A percentile compares a stretch with the other conserved stretches of the same genome.
Conservation (phyloP, 2,797 vertebrate genomes). For the Ambastaia sidthimunki region DNA sequence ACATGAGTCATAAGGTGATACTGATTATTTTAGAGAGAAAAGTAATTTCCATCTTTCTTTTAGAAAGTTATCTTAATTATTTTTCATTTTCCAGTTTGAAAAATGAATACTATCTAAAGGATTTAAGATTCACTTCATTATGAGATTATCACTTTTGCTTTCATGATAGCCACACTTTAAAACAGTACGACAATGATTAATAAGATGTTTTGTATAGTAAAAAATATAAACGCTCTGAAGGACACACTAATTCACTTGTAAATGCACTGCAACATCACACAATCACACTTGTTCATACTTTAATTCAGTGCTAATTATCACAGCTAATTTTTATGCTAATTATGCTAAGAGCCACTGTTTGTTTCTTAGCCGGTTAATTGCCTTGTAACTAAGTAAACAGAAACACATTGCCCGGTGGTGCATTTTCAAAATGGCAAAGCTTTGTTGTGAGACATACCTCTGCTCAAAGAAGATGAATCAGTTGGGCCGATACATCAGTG, state of each 20-base stretch:
- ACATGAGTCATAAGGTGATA: neutral
- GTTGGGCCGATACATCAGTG: neutral
- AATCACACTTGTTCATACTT: conserved; percentile 4
- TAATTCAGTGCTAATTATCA: conserved; percentile 12
- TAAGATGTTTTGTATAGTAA: neutral
- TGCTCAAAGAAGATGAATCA: neutral
- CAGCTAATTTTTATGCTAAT: conserved; percentile 35
- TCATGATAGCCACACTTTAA: neutral
- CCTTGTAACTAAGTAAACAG: conserved; percentile 23
- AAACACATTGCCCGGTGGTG: neutral
- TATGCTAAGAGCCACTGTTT: conserved; percentile 1
- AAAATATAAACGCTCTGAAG: neutral
- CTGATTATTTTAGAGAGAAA: neutral
- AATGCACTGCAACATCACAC: conserved; percentile 7
- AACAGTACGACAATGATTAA: neutral
- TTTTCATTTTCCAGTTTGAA: neutral
- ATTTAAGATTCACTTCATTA: neutral
- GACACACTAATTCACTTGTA: neutral
- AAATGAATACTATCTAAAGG: neutral
- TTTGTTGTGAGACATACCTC: conserved; percentile 1
- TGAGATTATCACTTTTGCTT: neutral
- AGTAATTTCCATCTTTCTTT: neutral
- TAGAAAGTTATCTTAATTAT: neutral
- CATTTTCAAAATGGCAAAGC: neutral
- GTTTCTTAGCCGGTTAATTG: conserved; percentile 38